Percentiles rank a stretch among this genome's conserved stretches.
phyloP scores from a whole-genome alignment of 2,113 vertebrate genomes.

The Mobula hypostoma region DNA sequence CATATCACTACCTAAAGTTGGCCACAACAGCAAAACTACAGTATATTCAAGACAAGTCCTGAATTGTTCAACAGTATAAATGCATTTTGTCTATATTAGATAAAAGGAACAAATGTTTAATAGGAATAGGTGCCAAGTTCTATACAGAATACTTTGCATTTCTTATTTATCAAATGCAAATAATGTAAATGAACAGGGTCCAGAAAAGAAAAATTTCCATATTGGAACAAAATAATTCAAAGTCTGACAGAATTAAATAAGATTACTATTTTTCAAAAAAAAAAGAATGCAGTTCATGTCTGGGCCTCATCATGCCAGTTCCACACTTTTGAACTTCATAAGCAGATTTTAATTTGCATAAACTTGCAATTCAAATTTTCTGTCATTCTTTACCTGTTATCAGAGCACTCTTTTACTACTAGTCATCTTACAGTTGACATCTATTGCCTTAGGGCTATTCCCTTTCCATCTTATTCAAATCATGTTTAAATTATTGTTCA shows the following conservation, averaged over 20 bases:
- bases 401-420: slow-evolving; percentile 24
- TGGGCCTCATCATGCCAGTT: slow-evolving; percentile 43
- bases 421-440: slow-evolving; percentile 40
- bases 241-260: slow-evolving; percentile 42
- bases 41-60: slow-evolving; percentile 50
- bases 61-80: slow-evolving; percentile 47
- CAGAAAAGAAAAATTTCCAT: slow-evolving; percentile 49
- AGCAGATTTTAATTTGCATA: slow-evolving; percentile 45
- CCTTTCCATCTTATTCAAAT: slow-evolving; percentile 41
- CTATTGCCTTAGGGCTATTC: slow-evolving; percentile 38
- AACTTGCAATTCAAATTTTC: slow-evolving; percentile 50
- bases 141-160: slow-evolving; percentile 54
- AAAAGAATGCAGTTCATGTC: slow-evolving; percentile 35
- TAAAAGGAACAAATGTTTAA: slow-evolving; percentile 40
- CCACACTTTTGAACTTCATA: slow-evolving; percentile 37
- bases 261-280: slow-evolving; percentile 41
- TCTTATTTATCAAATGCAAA: slow-evolving; percentile 51
- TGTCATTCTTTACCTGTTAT: slow-evolving; percentile 39
- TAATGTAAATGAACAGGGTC: slow-evolving; percentile 53
- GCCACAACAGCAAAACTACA: slow-evolving; percentile 55
- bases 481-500: slow-evolving; percentile 37
- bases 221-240: slow-evolving; percentile 46
- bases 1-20: slow-evolving; percentile 43
- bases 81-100: slow-evolving; percentile 34
- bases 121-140: slow-evolving; percentile 47